These are phyloP conservation scores for Myocastor coypus DNA, from an alignment of 2,113 vertebrate genomes.

Conservation along the genomic window DNA sequence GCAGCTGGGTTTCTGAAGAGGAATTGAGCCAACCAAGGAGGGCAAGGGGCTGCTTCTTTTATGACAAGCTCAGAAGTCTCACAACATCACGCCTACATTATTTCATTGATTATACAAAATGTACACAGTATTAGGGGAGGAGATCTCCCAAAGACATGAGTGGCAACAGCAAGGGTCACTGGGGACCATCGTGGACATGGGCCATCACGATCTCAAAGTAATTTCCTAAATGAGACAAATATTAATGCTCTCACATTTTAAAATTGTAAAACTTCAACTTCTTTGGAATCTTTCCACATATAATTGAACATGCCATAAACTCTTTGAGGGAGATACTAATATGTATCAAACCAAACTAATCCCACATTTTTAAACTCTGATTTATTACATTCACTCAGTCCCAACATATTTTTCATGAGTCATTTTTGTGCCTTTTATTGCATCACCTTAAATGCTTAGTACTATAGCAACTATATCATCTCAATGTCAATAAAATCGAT, in stretches of 20 bases:
- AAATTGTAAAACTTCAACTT: background rate
- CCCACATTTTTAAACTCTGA: background rate
- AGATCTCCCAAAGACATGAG: background rate
- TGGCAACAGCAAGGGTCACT: background rate
- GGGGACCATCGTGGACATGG: background rate
- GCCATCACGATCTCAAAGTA: background rate
- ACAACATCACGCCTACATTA: background rate
- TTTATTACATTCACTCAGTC: slow-evolving; percentile 33
- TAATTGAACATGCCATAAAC: background rate
- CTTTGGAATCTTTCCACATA: slow-evolving; percentile 16
- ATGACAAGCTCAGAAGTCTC: background rate
- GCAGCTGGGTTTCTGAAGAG: background rate
- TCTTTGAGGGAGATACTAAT: background rate
- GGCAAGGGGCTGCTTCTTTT: background rate
- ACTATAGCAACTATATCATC: background rate
- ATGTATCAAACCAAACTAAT: background rate
- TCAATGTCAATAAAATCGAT: background rate
- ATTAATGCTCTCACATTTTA: background rate
- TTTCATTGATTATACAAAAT: background rate
- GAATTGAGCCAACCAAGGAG: background rate
- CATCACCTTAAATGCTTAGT: slow-evolving; percentile 2
- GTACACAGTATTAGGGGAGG: background rate
- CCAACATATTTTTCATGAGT: background rate
- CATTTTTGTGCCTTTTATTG: slow-evolving; percentile 40
- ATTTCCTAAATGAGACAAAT: slow-evolving; percentile 19